phyloP scores from a whole-genome alignment of 2,113 vertebrate genomes.

The Chloropsis hardwickii region DNA sequence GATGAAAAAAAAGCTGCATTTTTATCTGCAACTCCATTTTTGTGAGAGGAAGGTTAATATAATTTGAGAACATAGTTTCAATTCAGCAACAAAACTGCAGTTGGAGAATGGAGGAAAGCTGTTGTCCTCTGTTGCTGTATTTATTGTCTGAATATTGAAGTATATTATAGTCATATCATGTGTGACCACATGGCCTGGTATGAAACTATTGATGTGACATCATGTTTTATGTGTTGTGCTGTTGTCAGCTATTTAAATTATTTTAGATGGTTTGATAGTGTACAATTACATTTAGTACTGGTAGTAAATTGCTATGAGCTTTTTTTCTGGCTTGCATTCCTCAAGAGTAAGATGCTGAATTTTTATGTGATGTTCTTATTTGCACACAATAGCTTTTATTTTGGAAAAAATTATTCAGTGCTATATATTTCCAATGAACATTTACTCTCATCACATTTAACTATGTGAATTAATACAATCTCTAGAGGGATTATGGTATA shows the following conservation, averaged over 20 bases:
- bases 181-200: not conserved
- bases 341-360: not conserved
- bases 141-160: not conserved
- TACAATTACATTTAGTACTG: not conserved
- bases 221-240: not conserved
- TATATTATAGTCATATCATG: not conserved
- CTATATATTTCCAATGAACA: not conserved
- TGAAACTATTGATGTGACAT: not conserved
- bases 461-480: constrained; percentile 23
- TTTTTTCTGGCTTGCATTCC: not conserved
- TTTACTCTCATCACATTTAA: constrained; percentile 24
- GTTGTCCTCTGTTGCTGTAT: not conserved
- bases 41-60: not conserved
- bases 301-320: not conserved
- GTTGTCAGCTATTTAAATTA: not conserved
- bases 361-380: not conserved
- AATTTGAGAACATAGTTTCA: not conserved
- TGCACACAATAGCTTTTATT: not conserved
- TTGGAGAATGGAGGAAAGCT: not conserved
- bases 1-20: not conserved
- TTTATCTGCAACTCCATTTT: not conserved
- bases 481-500: constrained; percentile 35
- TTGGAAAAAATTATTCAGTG: not conserved
- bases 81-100: not conserved
- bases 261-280: not conserved